Conservation (phyloP, 2,113 vertebrate species). For the Protobothrops mucrosquamatus region DNA sequence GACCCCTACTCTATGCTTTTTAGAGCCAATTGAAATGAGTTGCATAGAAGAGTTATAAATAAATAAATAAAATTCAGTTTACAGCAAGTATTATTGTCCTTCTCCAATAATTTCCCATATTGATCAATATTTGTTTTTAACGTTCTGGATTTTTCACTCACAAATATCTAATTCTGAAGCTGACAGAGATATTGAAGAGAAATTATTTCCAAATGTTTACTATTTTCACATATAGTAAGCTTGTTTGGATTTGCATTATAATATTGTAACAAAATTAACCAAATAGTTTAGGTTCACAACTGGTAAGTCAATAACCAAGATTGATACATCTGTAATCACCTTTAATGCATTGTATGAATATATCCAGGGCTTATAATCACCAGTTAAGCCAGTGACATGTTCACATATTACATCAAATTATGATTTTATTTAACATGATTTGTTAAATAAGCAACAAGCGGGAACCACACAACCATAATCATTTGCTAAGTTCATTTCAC, state of each 20-base stretch:
- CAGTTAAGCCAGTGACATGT: neutral
- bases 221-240: neutral
- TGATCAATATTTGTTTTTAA: neutral
- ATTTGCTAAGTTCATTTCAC: neutral
- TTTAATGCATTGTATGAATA: neutral
- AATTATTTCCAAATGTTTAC: neutral
- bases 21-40: neutral
- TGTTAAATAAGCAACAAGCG: neutral
- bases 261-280: neutral
- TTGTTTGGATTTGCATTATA: neutral
- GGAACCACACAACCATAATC: neutral
- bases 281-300: neutral
- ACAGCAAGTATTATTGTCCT: neutral
- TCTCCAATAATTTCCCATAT: neutral
- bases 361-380: neutral
- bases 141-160: neutral
- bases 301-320: neutral
- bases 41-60: neutral
- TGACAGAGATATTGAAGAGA: neutral
- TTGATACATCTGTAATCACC: neutral
- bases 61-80: neutral
- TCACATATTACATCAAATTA: neutral
- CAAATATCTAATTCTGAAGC: neutral
- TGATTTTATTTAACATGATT: neutral
- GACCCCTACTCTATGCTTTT: neutral